Percentiles rank a stretch among this genome's conserved stretches.
Evolutionary conservation across 2,797 vertebrate genomes (phyloP).

Genomic region (Tragelaphus eurycerus): DNA sequence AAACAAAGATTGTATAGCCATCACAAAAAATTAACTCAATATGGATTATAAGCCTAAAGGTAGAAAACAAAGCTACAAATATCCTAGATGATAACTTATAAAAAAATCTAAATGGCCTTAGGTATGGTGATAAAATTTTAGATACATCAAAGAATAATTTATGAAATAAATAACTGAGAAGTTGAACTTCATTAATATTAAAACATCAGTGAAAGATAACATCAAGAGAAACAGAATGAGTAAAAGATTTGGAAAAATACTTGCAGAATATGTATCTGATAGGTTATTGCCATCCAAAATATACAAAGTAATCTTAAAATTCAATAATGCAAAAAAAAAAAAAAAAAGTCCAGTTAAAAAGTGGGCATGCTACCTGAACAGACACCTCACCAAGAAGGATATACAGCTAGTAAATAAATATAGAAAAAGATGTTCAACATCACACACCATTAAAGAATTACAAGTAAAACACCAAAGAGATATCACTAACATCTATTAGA

Average conservation of each 20-base stretch:
- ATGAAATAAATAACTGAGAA: not conserved
- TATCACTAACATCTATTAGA: not conserved
- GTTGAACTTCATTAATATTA: not conserved
- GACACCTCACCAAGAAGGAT: not conserved
- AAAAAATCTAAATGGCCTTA: not conserved
- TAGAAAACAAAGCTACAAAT: not conserved
- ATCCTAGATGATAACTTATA: not conserved
- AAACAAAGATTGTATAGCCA: not conserved
- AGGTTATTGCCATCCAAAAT: not conserved
- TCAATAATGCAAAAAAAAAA: not conserved
- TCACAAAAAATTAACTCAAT: not conserved
- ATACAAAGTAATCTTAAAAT: not conserved
- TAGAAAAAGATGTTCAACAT: not conserved
- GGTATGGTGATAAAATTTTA: not conserved
- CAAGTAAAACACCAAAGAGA: not conserved
- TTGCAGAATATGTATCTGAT: not conserved
- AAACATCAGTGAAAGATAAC: not conserved
- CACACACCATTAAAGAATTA: not conserved
- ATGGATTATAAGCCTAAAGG: not conserved
- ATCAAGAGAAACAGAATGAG: not conserved
- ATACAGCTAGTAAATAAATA: not conserved
- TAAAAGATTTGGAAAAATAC: not conserved
- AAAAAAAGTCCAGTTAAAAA: not conserved
- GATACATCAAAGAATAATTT: not conserved
- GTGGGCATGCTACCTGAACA: not conserved